Conservation (phyloP, 2,797 vertebrate genomes). For the Pseudochirops cupreus region DNA sequence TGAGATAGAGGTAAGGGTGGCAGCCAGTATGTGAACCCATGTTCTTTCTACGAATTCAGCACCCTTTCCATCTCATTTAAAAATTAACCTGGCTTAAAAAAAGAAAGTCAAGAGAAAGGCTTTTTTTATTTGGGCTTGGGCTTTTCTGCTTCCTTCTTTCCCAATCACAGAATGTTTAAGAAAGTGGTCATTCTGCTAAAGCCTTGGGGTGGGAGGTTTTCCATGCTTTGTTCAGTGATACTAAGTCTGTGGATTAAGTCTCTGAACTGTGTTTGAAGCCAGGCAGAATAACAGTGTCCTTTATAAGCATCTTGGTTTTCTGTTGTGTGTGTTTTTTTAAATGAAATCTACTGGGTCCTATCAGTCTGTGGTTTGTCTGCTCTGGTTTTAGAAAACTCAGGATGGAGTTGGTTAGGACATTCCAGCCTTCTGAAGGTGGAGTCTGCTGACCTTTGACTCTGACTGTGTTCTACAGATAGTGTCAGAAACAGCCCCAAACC, state of each 20-base stretch:
- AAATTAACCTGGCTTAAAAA: background rate
- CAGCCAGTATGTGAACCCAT: background rate
- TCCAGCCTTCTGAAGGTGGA: background rate
- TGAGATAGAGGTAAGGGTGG: background rate
- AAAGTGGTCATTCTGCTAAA: constrained; percentile 35
- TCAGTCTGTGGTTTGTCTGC: constrained; percentile 63
- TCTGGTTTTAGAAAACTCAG: constrained; percentile 38
- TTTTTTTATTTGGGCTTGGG: background rate
- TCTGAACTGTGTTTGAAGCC: constrained; percentile 52
- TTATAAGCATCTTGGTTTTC: constrained; percentile 71
- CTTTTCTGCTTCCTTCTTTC: background rate
- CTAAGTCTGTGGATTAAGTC: constrained; percentile 55
- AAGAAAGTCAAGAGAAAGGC: background rate
- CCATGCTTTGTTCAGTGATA: constrained; percentile 39
- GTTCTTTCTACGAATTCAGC: background rate
- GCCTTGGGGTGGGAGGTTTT: constrained; percentile 40
- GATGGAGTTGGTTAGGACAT: constrained; percentile 29
- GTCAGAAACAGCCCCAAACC: constrained; percentile 69
- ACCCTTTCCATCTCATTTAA: background rate
- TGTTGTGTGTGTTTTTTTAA: constrained; percentile 46
- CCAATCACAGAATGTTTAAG: constrained; percentile 13
- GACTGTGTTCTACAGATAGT: constrained; percentile 54
- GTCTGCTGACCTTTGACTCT: constrained; percentile 54
- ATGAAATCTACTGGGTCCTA: constrained; percentile 74
- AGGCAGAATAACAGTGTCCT: constrained; percentile 59